Evolutionary conservation across 2,888 invertebrate genomes (phyloP).

Genomic region (Argynnis bischoffii): DNA sequence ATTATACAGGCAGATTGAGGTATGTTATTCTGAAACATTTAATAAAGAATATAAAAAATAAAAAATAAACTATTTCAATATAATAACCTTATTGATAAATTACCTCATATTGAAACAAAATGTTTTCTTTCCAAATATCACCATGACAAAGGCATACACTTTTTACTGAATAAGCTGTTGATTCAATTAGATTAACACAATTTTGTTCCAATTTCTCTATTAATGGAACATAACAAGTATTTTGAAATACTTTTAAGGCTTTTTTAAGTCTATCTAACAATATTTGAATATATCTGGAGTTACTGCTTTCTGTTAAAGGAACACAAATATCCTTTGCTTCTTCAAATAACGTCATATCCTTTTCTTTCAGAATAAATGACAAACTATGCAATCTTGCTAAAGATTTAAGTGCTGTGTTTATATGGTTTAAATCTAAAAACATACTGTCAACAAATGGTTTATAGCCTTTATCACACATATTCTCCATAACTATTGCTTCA

Average conservation of each 20-base stretch:
- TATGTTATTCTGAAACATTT: conserved; percentile 50
- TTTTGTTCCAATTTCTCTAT: conserved; percentile 53
- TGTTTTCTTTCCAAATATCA: conserved; percentile 77
- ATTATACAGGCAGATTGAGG: conserved; percentile 66
- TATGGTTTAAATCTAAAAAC: conserved; percentile 64
- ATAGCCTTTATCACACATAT: conserved; percentile 61
- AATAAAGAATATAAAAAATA: background rate
- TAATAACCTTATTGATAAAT: background rate
- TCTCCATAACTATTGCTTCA: conserved; percentile 65
- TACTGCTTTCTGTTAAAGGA: conserved; percentile 56
- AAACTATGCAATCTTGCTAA: conserved; percentile 68
- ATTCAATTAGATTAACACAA: conserved; percentile 52
- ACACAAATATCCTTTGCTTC: conserved; percentile 54
- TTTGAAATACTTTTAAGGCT: conserved; percentile 56
- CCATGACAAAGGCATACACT: conserved; percentile 68
- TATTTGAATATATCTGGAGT: conserved; percentile 63
- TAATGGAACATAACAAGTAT: conserved; percentile 52
- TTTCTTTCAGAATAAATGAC: conserved; percentile 59
- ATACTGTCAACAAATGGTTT: conserved; percentile 52
- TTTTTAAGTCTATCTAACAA: conserved; percentile 64
- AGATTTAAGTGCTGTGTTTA: conserved; percentile 54
- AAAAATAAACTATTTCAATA: too few species aligned
- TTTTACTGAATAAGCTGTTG: conserved; percentile 46
- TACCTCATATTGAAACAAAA: conserved; percentile 71
- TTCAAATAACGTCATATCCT: conserved; percentile 48